These are phyloP conservation scores for Dipodomys ordii DNA, from an alignment of 2,113 vertebrate genomes.

Conservation along the genomic window DNA sequence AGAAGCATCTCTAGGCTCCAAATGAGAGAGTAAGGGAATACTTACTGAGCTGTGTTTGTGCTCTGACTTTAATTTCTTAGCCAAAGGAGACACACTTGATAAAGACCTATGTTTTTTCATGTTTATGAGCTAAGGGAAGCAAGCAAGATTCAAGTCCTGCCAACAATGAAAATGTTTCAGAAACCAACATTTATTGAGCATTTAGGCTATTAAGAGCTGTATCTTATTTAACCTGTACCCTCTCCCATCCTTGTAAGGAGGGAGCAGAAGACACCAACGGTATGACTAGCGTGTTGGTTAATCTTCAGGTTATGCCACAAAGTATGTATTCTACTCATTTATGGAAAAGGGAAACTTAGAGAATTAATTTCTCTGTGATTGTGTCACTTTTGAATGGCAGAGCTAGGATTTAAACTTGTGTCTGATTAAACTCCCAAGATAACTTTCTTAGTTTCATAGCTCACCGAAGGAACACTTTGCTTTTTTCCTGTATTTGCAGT, in stretches of 20 bases:
- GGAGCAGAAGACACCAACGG: background rate
- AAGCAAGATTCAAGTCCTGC: background rate
- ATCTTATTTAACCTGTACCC: background rate
- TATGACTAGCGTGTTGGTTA: background rate
- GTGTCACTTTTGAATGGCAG: conserved; percentile 1
- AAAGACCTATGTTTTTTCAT: background rate
- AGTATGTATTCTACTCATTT: background rate
- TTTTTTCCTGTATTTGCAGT: conserved; percentile 1
- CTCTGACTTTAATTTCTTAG: conserved; percentile 7
- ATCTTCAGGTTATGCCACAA: background rate
- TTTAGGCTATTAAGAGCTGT: background rate
- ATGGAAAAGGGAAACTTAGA: background rate
- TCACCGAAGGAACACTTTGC: conserved; percentile 2
- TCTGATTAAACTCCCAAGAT: conserved; percentile 25
- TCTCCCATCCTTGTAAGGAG: background rate
- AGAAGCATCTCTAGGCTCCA: background rate
- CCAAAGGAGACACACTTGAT: background rate
- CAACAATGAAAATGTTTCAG: background rate
- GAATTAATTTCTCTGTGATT: background rate
- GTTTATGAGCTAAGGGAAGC: background rate
- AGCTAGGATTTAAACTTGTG: background rate
- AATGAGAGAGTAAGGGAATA: background rate
- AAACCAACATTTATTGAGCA: background rate
- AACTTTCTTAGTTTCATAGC: background rate
- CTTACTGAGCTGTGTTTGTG: background rate